A percentile compares a stretch with the other conserved stretches of the same genome.
Evolutionary conservation across 1,140 invertebrate genomes (phyloP).

Genomic region (Eciton burchellii): DNA sequence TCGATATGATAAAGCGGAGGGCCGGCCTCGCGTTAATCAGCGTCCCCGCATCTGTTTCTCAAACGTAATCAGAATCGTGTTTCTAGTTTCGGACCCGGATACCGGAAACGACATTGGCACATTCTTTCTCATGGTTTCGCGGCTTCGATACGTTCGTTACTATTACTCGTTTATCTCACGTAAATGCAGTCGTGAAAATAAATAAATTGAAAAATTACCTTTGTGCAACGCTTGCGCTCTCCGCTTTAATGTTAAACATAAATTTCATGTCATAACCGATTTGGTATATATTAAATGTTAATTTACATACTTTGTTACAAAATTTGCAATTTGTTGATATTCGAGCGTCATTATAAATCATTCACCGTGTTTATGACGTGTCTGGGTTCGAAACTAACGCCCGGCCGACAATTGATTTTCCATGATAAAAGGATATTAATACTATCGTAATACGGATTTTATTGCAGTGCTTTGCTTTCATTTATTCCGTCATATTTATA

Average conservation of each 20-base stretch:
- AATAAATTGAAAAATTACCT: too few relatives aligned
- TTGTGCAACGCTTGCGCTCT: too few relatives aligned
- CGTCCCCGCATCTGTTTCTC: neutral
- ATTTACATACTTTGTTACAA: neutral
- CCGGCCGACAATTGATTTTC: constrained; percentile 65
- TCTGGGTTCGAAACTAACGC: constrained; percentile 64
- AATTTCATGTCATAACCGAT: neutral
- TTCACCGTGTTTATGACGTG: neutral
- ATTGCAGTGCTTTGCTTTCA: constrained; percentile 12
- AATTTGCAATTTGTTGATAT: constrained; percentile 19
- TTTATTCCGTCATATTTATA: neutral
- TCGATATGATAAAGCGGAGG: constrained; percentile 21
- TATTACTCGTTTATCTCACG: neutral
- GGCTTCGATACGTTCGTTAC: neutral
- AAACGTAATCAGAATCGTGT: constrained; percentile 71
- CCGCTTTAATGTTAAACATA: constrained; percentile 13
- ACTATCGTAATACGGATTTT: constrained; percentile 13
- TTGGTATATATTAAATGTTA: constrained; percentile 1
- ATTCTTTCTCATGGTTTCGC: neutral
- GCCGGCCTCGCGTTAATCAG: neutral
- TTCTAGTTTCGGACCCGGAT: constrained; percentile 67
- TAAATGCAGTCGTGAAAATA: neutral
- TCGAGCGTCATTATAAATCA: neutral
- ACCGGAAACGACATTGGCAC: neutral
- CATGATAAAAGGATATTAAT: neutral